A percentile compares a stretch with the other conserved stretches of the same genome.
Evolutionary conservation across 2,113 vertebrate genomes (phyloP).

Genomic region (Eclectus roratus): DNA sequence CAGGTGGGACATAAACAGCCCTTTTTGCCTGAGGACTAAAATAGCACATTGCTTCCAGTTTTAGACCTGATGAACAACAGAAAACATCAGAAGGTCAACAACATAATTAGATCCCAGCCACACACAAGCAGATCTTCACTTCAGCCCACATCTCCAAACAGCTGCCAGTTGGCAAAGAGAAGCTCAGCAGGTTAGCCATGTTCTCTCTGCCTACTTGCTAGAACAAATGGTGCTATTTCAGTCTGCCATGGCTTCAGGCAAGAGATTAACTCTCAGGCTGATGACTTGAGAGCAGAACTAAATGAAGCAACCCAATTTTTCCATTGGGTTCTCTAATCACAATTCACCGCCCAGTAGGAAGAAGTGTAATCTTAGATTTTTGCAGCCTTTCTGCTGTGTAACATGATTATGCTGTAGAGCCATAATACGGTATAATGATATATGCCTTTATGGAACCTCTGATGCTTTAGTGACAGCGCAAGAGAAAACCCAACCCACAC

Average conservation of each 20-base stretch:
- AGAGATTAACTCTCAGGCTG: conserved; percentile 32
- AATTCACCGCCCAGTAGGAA: conserved; percentile 4
- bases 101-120: background rate
- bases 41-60: background rate
- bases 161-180: background rate
- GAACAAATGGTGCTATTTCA: conserved; percentile 43
- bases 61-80: background rate
- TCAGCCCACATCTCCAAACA: background rate
- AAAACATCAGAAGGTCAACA: background rate
- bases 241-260: background rate
- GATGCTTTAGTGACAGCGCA: background rate
- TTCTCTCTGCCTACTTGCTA: conserved; percentile 21
- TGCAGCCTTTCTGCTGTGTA: background rate
- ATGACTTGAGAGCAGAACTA: conserved; percentile 36
- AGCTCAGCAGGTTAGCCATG: conserved; percentile 27
- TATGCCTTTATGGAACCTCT: background rate
- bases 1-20: background rate
- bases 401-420: background rate
- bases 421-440: background rate
- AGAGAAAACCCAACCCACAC: background rate
- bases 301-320: conserved; percentile 43
- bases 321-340: background rate
- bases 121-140: conserved; percentile 10
- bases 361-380: background rate
- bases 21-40: background rate